These are phyloP conservation scores for Tetranychus piercei DNA, from an alignment of 2,888 invertebrate genomes.

Conservation along the genomic window DNA sequence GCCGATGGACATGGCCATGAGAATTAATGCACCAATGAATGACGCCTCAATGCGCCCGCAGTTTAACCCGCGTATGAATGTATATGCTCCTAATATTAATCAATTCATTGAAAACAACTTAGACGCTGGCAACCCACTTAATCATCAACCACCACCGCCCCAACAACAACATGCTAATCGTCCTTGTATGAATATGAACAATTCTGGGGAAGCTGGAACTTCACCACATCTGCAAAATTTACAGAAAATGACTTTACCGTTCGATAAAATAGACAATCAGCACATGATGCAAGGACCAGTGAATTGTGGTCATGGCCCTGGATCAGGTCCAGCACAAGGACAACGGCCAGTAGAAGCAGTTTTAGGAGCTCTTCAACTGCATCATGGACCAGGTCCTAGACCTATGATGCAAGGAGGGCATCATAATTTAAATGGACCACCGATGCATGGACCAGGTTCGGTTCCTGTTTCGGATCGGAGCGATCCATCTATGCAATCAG, in stretches of 20 bases:
- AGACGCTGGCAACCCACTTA: background rate
- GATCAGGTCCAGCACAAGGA: background rate
- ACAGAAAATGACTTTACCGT: conserved; percentile 28
- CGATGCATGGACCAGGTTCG: background rate
- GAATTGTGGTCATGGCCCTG: background rate
- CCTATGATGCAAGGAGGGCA: background rate
- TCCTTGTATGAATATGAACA: background rate
- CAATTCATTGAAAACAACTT: no score
- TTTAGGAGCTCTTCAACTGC: background rate
- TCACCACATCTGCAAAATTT: conserved; percentile 27
- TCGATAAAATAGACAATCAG: conserved; percentile 19
- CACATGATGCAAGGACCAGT: background rate
- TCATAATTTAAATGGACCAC: background rate
- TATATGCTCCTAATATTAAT: no score
- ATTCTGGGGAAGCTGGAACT: conserved; percentile 15
- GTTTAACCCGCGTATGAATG: conserved; percentile 10
- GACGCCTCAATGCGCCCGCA: background rate
- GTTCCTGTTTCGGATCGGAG: background rate
- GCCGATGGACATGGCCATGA: conserved; percentile 2
- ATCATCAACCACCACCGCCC: background rate
- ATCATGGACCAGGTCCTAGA: background rate
- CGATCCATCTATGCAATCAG: background rate
- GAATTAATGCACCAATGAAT: background rate
- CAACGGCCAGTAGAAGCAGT: background rate
- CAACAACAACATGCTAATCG: background rate